phyloP scores from a whole-genome alignment of 2,797 vertebrate genomes.

The Allobates femoralis region DNA sequence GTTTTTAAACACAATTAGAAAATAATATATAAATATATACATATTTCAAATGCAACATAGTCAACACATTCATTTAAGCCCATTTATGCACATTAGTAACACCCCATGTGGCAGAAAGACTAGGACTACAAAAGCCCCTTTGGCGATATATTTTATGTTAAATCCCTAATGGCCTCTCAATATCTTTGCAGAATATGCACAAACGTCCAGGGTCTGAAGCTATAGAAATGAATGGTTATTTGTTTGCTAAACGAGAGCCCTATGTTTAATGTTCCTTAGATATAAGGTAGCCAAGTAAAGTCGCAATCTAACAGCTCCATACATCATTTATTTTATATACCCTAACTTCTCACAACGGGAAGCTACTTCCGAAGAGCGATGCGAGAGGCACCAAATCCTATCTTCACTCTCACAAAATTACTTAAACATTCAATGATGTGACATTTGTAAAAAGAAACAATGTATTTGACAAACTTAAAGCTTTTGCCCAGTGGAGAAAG shows the following conservation, averaged over 20 bases:
- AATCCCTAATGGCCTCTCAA: slow-evolving; percentile 97
- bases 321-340: slow-evolving; percentile 99
- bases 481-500: slow-evolving; percentile 37
- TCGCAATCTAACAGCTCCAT: slow-evolving; percentile 97
- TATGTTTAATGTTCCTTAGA: slow-evolving; percentile 99
- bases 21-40: slow-evolving; percentile 99
- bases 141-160: slow-evolving; percentile 99
- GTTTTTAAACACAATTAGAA: slow-evolving; percentile 99
- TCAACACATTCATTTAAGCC: slow-evolving; percentile 98
- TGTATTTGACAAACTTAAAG: slow-evolving; percentile 69
- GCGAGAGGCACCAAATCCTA: slow-evolving; percentile 77
- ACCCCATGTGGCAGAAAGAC: slow-evolving; percentile 98
- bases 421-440: slow-evolving; percentile 76
- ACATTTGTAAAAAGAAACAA: slow-evolving; percentile 78
- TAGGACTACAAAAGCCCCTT: slow-evolving; percentile 95
- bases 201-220: slow-evolving; percentile 92
- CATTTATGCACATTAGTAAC: slow-evolving; percentile 99
- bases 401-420: slow-evolving; percentile 72
- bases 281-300: slow-evolving; percentile 97
- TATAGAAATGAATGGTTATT: slow-evolving; percentile 99
- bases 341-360: slow-evolving; percentile 97
- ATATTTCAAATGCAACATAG: slow-evolving; percentile 99
- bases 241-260: slow-evolving; percentile 99
- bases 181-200: slow-evolving; percentile 93
- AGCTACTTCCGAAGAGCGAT: slow-evolving; percentile 80